Percentiles rank a stretch among this genome's conserved stretches.
Conservation (phyloP, 2,113 vertebrate species). For the Salvator merianae region DNA sequence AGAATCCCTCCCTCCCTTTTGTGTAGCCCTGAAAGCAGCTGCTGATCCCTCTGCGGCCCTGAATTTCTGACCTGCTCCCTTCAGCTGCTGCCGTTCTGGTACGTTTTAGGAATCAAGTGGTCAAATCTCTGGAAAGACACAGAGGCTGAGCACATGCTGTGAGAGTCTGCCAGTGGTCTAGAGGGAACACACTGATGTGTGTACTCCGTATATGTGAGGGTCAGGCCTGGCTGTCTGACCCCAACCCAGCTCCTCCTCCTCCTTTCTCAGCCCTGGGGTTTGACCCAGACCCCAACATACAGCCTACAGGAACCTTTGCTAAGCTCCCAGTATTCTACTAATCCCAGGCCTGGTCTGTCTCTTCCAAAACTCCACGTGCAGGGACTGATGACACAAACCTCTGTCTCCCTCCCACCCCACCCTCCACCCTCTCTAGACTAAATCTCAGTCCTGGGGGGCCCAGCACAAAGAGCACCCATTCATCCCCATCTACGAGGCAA, state of each 20-base stretch:
- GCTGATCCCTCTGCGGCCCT: neutral
- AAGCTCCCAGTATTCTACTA: no score
- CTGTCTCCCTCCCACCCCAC: neutral
- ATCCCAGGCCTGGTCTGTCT: neutral
- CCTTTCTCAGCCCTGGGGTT: neutral
- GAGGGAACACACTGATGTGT: neutral
- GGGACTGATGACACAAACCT: neutral
- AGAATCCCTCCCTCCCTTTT: no score
- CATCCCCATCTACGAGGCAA: neutral
- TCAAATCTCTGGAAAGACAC: neutral
- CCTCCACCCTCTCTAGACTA: no score
- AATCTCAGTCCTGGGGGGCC: neutral
- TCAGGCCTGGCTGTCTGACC: neutral
- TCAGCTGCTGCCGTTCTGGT: neutral
- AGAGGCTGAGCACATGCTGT: neutral
- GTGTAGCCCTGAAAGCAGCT: neutral
- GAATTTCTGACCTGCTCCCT: neutral
- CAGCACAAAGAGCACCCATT: neutral
- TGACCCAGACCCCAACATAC: neutral
- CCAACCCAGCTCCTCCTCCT: neutral
- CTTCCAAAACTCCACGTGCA: neutral
- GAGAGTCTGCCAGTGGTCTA: neutral
- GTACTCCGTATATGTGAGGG: neutral
- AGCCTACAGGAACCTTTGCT: neutral
- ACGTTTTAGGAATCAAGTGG: neutral